phyloP scores from a whole-genome alignment of 2,797 vertebrate species.

The Okamejei kenojei region DNA sequence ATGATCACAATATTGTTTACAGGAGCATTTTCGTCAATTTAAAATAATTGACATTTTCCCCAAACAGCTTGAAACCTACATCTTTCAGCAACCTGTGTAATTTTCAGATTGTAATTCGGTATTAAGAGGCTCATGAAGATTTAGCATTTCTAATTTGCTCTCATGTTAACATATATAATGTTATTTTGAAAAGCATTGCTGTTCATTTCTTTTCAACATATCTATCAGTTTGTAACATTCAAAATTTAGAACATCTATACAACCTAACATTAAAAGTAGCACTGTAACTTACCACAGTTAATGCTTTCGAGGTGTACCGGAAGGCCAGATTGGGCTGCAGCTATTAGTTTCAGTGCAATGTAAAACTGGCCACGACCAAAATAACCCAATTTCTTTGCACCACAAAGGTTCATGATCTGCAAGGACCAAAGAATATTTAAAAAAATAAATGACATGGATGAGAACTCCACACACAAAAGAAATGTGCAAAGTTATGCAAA shows the following conservation, averaged over 20 bases:
- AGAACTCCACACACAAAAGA: not conserved
- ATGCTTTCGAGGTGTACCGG: conserved; percentile 77
- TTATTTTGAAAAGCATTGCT: not conserved
- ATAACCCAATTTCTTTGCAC: conserved; percentile 81
- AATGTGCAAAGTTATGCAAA: not conserved
- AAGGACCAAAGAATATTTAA: conserved; percentile 28
- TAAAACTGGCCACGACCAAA: conserved; percentile 85
- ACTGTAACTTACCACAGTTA: conserved; percentile 69
- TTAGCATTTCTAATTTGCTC: not conserved
- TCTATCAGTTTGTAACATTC: not conserved
- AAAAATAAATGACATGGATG: not conserved
- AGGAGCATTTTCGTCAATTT: not conserved
- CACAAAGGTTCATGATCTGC: conserved; percentile 86
- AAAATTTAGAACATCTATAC: not conserved
- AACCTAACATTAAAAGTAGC: conserved; percentile 40
- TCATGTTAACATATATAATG: not conserved
- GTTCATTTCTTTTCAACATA: not conserved
- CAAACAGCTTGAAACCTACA: not conserved
- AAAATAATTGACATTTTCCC: not conserved
- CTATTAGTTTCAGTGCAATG: conserved; percentile 83
- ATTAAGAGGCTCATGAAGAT: not conserved
- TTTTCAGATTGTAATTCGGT: not conserved
- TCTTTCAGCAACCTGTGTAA: not conserved
- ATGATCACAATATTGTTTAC: not conserved
- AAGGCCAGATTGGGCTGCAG: conserved; percentile 77